Base-by-base conservation (phyloP, 2,113 vertebrate species). In the Otis tarda region DNA sequence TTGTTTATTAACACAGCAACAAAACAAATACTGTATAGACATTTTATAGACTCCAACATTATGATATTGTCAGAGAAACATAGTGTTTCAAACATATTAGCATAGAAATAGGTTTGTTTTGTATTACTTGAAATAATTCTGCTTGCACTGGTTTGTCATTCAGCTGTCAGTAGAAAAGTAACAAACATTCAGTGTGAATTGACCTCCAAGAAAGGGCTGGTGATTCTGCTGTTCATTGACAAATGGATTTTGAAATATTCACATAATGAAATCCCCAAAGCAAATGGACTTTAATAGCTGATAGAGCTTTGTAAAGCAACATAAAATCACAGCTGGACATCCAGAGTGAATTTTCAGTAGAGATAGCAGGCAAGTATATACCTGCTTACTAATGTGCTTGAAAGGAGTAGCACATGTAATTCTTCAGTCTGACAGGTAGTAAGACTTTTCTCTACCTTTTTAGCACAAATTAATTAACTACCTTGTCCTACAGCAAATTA, bases 161-260 rank as follows among this genome's bases (percentile, higher is more conserved):
- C 90, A 78, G 21, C 92, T 96, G 77, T 91, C 96, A 93, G 79
- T 28, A 53, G 60, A 83, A 96, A 89, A 65, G 76, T 71, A 91
- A 87, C 85, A 95, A 83, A 52, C 33, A 78, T 64, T 86, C 78
- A 41, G 41, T 90, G 79, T 23, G 77, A 96, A 23, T 5, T 95
- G 94, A 97, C 95, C 94, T 61, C 80, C 78, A 87, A 75, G 94
- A 91, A 94, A 90, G 67, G 59, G 76, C 75, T 63, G 39, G 52
- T 1, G 24, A 93, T 71, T 82, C 77, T 89, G 45, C 83, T 94
- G 3, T 84, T 57, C 77, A 68, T 22, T 89, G 87, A 83, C 91
- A 97, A 93, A 63, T 83, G 67, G 71, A 85, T 95, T 92, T 95
- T 95, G 92, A 93, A 89, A 89, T 93, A 82, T 50, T 89, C 93